These are phyloP conservation scores for Tinea trinotella DNA, from an alignment of 2,888 invertebrate species.

Conservation along the genomic window DNA sequence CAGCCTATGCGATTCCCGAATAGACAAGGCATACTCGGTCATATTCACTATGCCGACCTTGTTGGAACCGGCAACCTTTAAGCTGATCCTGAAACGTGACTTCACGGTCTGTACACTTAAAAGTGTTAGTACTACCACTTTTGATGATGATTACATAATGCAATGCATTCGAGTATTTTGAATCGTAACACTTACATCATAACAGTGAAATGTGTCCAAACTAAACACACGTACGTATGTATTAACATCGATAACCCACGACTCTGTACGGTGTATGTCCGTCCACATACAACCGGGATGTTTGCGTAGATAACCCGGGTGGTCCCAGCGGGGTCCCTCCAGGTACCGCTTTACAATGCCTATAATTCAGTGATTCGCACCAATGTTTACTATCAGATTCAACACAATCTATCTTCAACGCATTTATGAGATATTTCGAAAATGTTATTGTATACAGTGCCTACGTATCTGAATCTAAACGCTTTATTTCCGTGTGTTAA, in stretches of 20 bases:
- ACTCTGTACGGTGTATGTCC: conserved; percentile 1
- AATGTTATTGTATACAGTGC: not conserved
- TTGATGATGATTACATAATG: too few relatives aligned
- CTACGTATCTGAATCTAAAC: too few relatives aligned
- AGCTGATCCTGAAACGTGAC: too few relatives aligned
- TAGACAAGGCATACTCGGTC: too few relatives aligned
- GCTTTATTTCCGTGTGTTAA: too few relatives aligned
- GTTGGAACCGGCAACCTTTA: too few relatives aligned
- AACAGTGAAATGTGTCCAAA: not conserved
- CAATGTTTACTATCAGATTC: conserved; percentile 42
- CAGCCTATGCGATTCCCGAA: too few relatives aligned
- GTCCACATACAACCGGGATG: conserved; percentile 15
- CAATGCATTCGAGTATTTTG: too few relatives aligned
- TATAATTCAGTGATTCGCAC: conserved; percentile 65
- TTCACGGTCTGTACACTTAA: too few relatives aligned
- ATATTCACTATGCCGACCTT: too few relatives aligned
- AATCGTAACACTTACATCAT: too few relatives aligned
- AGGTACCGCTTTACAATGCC: conserved; percentile 45
- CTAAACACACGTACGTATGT: not conserved
- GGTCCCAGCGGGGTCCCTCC: conserved; percentile 58
- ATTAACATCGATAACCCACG: not conserved
- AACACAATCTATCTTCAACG: conserved; percentile 6
- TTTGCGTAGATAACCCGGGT: conserved; percentile 39
- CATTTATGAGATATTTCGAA: not conserved
- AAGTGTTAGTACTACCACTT: too few relatives aligned